A percentile compares a stretch with the other conserved stretches of the same genome.
Conservation (phyloP, 2,888 invertebrate species). For the Galeopsomyia nigrocyanea region DNA sequence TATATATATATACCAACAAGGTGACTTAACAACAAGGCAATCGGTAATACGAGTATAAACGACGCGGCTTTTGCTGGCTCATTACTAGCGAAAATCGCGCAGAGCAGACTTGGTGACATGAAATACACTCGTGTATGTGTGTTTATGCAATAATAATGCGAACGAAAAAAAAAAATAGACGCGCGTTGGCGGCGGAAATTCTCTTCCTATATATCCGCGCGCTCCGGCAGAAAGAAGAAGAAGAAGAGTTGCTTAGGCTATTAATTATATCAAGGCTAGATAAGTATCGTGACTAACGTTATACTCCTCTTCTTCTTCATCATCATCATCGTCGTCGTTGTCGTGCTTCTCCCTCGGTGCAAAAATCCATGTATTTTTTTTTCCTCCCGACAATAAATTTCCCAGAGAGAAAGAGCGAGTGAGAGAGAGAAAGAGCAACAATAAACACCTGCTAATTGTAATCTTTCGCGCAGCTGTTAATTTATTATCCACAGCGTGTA, state of each 20-base stretch:
- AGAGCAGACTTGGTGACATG: too few species aligned
- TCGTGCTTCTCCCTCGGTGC: background rate
- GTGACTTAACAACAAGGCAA: constrained; percentile 26
- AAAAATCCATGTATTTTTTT: background rate
- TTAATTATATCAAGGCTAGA: constrained; percentile 31
- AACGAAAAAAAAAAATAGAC: too few species aligned
- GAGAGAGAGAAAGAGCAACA: background rate
- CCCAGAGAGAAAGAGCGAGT: background rate
- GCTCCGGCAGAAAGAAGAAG: background rate
- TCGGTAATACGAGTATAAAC: constrained; percentile 33
- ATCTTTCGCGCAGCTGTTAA: background rate
- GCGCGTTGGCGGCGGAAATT: constrained; percentile 9
- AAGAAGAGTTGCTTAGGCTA: background rate
- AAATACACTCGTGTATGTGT: background rate
- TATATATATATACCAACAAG: constrained; percentile 2
- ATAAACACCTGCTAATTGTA: constrained; percentile 34
- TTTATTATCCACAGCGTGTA: background rate
- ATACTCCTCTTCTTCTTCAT: too few species aligned
- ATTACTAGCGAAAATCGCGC: too few species aligned
- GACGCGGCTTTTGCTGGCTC: too few species aligned
- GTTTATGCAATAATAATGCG: background rate
- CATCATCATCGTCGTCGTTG: too few species aligned
- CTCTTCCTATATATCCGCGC: background rate
- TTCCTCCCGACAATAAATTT: constrained; percentile 7
- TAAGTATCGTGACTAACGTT: background rate